A percentile compares a stretch with the other conserved stretches of the same genome.
These are phyloP conservation scores for Seriola quinqueradiata DNA, from an alignment of 2,113 vertebrate genomes.

Conservation along the genomic window DNA sequence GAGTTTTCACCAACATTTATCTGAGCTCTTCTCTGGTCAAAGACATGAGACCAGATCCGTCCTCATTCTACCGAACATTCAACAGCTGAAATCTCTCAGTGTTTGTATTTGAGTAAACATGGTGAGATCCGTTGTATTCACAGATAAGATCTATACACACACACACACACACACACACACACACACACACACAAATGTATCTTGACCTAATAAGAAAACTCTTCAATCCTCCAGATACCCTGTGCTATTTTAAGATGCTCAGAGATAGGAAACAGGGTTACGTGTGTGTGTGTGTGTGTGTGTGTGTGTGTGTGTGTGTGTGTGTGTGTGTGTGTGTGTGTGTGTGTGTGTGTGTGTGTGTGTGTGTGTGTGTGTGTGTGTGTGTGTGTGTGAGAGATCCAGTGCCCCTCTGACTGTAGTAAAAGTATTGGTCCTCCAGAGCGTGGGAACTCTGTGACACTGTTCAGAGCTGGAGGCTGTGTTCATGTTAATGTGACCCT, in stretches of 20 bases:
- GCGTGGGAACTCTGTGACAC: slow-evolving; percentile 65
- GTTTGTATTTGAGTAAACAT: not conserved
- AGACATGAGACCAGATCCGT: not conserved
- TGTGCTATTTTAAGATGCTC: slow-evolving; percentile 50
- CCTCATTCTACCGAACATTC: not conserved
- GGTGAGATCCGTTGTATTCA: not conserved
- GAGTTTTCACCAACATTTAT: not conserved
- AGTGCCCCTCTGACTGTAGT: slow-evolving; percentile 35
- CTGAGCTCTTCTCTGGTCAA: not conserved
- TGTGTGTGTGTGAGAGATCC: not conserved
- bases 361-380: not conserved
- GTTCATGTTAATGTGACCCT: not conserved
- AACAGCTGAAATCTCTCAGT: not conserved
- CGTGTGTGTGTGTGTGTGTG: not conserved
- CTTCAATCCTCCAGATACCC: slow-evolving; percentile 56
- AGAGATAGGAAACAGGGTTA: slow-evolving; percentile 46
- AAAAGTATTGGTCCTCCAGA: slow-evolving; percentile 42
- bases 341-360: not conserved
- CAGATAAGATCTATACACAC: not conserved
- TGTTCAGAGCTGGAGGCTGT: slow-evolving; percentile 7
- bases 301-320: not conserved
- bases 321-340: not conserved
- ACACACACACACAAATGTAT: not conserved
- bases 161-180: slow-evolving; percentile 2
- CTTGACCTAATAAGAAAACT: slow-evolving; percentile 38